Evolutionary conservation across 2,888 invertebrate species (phyloP).

Genomic region (Parnassius smintheus): DNA sequence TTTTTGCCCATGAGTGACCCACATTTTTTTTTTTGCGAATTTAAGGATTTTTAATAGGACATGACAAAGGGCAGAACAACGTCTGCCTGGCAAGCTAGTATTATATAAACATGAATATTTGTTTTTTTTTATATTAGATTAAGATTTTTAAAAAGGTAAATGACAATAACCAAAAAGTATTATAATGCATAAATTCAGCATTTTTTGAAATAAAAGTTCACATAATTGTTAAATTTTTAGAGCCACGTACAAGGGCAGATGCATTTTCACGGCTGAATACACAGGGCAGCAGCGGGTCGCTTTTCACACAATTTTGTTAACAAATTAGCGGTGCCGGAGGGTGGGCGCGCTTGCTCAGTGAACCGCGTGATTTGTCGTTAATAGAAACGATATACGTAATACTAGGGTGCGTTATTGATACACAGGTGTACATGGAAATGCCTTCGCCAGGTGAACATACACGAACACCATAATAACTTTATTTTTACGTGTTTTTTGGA

Average conservation of each 20-base stretch:
- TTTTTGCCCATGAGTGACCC: too few relatives aligned
- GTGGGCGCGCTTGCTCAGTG: constrained; percentile 37
- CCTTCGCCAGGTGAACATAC: constrained; percentile 11
- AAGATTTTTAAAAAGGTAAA: too few relatives aligned
- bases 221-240: neutral
- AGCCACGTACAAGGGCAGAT: constrained; percentile 24
- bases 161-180: neutral
- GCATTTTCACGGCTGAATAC: constrained; percentile 36
- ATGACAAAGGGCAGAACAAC: too few relatives aligned
- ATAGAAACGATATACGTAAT: constrained; percentile 31
- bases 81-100: too few relatives aligned
- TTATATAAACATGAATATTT: too few relatives aligned
- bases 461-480: too few relatives aligned
- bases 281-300: constrained; percentile 22
- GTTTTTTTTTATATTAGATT: too few relatives aligned
- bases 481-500: too few relatives aligned
- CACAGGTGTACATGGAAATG: constrained; percentile 19
- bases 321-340: constrained; percentile 41
- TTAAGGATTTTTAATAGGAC: too few relatives aligned
- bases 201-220: neutral
- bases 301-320: constrained; percentile 44
- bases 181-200: neutral
- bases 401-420: constrained; percentile 25
- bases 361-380: constrained; percentile 50
- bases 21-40: too few relatives aligned